Base-by-base conservation (phyloP, 2,113 vertebrate genomes). In the Lanius ludovicianus region DNA sequence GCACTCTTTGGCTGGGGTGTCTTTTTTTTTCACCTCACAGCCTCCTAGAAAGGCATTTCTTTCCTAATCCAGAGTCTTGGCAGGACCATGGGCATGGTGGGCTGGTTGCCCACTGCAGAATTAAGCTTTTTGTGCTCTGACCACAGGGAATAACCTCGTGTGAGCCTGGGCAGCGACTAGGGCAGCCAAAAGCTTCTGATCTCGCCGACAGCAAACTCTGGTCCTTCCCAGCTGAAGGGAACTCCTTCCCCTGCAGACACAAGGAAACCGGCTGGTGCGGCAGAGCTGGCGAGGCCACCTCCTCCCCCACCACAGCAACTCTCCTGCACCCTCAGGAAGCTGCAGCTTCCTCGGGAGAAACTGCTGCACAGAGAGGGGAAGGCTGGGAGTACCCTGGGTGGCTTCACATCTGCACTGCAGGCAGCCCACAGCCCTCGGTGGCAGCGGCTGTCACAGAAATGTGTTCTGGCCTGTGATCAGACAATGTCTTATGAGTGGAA, bases 291-390 rank as follows among this genome's bases (percentile, higher is more conserved):
- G 4, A 55, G 50, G 62, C 22, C 3, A 57, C 92, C 84, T 95
- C 89, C 89, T 91, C 86, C 94, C 86, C 89, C 78, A 64, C 23
- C 11, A 4, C 71, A 73, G 75, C 68, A 79, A 2, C 87, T 75
- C 71, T 44, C 21, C 4, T 89, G 84, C 76, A 77, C 90, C 57
- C 64, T 92, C 96, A 94, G 98, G 97, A 98, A 98, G 97, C 97
- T 96, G 27, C 97, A 98, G 96, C 97, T 98, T 98, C 97, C 97
- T 98, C 44, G 25, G 86, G 70, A 97, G 87, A 94, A 96, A 19
- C 80, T 89, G 64, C 79, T 75, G 10, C 14, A 22, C n/a, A 11
- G 62, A 44, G 50, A 81, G 63, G 47, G 69, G 84, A 86, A 71
- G 55, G 62, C 49, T 14, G 3, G 76, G 77, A 81, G 74, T 75